Conservation (phyloP, 2,113 vertebrate genomes). For the Pelusios castaneus region DNA sequence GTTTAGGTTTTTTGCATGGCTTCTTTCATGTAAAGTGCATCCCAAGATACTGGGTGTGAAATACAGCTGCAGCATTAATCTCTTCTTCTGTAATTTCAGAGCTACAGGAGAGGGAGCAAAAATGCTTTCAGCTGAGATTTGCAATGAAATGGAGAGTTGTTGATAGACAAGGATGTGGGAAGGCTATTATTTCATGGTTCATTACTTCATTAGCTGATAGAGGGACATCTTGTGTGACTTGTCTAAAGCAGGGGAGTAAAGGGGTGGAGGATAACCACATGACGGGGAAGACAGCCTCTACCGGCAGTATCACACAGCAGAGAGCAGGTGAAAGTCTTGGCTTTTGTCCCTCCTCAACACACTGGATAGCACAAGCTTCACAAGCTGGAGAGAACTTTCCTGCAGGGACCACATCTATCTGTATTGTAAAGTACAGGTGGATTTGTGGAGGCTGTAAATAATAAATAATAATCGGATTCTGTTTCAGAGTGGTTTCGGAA, state of each 20-base stretch:
- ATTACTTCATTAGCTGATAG: slow-evolving; percentile 17
- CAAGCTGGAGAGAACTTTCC: background rate
- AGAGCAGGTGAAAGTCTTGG: background rate
- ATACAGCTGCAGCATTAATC: background rate
- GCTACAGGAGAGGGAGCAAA: background rate
- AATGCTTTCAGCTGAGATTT: background rate
- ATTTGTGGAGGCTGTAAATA: background rate
- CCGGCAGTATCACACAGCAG: background rate
- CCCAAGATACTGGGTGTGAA: background rate
- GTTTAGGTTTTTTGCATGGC: background rate
- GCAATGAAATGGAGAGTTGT: background rate
- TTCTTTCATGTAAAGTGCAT: background rate
- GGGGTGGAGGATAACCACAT: background rate
- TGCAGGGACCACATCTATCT: background rate
- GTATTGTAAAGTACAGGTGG: background rate
- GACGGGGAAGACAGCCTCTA: background rate
- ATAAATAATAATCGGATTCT: background rate
- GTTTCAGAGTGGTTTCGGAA: background rate
- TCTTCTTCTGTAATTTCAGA: background rate
- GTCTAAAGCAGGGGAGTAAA: slow-evolving; percentile 7
- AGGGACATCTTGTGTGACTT: background rate
- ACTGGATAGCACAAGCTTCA: background rate
- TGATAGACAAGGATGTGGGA: background rate
- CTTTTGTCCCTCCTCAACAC: background rate
- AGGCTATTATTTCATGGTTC: background rate